Percentiles rank a stretch among this genome's conserved stretches.
phyloP scores from a whole-genome alignment of 92 coral and sea anemone species.

The Palythoa grandis region DNA sequence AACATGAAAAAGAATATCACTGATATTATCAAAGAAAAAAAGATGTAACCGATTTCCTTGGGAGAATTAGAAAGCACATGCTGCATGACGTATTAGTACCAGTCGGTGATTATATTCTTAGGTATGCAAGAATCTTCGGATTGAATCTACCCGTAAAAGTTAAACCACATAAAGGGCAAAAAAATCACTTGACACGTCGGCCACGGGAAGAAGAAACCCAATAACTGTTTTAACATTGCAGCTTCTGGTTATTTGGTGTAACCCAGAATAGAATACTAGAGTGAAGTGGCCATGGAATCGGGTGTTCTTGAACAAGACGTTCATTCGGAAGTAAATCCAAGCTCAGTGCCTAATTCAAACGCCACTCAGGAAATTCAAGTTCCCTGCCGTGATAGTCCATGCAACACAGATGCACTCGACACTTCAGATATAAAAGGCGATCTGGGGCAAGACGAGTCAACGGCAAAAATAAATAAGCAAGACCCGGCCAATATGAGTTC shows the following conservation, averaged over 20 bases:
- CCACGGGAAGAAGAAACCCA: not conserved
- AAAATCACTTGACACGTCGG: not conserved
- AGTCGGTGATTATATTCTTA: not conserved
- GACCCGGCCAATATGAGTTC: not conserved
- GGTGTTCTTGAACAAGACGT: not conserved
- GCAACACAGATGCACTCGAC: not conserved
- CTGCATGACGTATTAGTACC: not conserved
- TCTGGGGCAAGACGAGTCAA: not conserved
- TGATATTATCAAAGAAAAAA: not conserved
- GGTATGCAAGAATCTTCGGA: not conserved
- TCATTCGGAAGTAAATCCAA: not conserved
- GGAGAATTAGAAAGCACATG: not conserved
- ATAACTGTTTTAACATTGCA: not conserved
- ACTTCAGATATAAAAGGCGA: not conserved
- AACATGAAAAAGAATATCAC: not conserved
- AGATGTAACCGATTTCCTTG: not conserved
- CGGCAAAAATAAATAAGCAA: not conserved
- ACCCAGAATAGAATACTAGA: not conserved
- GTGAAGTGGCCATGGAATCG: constrained; percentile 16
- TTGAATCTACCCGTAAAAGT: not conserved
- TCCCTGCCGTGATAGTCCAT: not conserved
- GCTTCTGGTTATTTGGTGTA: not conserved
- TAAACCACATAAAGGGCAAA: not conserved
- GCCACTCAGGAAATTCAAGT: not conserved
- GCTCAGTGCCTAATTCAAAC: not conserved